Evolutionary conservation across 2,113 vertebrate genomes (phyloP).

Genomic region (Oenanthe melanoleuca): DNA sequence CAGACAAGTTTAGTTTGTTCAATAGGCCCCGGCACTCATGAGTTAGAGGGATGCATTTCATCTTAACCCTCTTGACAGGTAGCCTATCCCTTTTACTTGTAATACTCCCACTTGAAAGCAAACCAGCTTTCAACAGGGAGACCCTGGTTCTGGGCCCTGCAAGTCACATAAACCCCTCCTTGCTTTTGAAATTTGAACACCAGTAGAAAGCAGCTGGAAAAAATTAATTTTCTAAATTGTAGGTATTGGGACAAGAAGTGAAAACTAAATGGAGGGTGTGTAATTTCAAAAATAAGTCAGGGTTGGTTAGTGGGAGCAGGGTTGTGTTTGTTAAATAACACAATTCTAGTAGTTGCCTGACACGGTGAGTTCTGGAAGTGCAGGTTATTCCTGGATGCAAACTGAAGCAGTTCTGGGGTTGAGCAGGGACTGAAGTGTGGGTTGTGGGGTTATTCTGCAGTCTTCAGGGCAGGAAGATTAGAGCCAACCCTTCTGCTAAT

Average conservation of each 20-base stretch:
- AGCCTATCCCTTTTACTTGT: background rate
- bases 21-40: rapidly evolving
- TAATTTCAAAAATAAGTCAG: background rate
- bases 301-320: background rate
- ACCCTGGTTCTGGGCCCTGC: background rate
- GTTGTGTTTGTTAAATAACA: background rate
- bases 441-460: background rate
- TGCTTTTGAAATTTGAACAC: background rate
- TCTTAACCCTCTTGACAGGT: background rate
- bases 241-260: background rate
- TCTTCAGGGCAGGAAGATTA: background rate
- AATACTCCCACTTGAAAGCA: background rate
- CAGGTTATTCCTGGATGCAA: background rate
- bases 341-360: background rate
- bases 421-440: background rate
- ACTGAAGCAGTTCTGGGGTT: background rate
- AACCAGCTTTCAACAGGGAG: background rate
- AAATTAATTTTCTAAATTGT: background rate
- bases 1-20: background rate
- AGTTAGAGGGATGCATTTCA: background rate
- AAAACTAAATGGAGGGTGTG: background rate
- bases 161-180: background rate
- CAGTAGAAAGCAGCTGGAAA: background rate
- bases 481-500: background rate
- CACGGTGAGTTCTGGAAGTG: background rate